phyloP scores from a whole-genome alignment of 2,113 vertebrate genomes.

The Festucalex cinctus region DNA sequence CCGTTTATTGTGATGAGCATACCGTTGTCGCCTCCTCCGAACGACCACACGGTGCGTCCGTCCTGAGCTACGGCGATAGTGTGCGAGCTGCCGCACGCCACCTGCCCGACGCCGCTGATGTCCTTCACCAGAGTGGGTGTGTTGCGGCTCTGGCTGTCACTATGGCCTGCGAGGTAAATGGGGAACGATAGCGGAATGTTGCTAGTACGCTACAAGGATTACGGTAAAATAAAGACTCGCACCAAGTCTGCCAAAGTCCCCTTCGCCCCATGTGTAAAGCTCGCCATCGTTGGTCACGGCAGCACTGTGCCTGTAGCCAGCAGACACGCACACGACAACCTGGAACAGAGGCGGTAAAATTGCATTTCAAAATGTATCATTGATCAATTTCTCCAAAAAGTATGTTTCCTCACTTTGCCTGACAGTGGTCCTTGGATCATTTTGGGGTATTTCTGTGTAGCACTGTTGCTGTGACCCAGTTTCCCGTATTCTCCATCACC shows the following conservation, averaged over 20 bases:
- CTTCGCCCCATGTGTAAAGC: constrained; percentile 80
- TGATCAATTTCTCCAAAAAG: neutral
- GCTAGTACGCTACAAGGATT: neutral
- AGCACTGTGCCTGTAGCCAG: constrained; percentile 81
- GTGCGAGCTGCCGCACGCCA: constrained; percentile 79
- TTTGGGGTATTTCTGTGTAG: constrained; percentile 80
- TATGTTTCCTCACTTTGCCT: constrained; percentile 64
- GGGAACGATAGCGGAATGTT: neutral
- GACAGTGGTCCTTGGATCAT: constrained; percentile 75
- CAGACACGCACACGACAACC: constrained; percentile 79
- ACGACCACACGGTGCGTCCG: constrained; percentile 79
- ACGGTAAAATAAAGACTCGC: neutral
- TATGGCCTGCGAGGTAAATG: constrained; percentile 63
- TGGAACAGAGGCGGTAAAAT: constrained; percentile 29
- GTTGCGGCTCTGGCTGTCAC: constrained; percentile 79
- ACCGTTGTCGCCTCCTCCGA: constrained; percentile 81
- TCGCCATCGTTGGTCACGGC: constrained; percentile 79
- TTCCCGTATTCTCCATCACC: constrained; percentile 81
- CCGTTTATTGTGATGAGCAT: neutral
- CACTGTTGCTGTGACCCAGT: constrained; percentile 79
- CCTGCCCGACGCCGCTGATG: constrained; percentile 77
- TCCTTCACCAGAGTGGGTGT: constrained; percentile 79
- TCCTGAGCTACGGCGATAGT: constrained; percentile 78
- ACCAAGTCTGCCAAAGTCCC: constrained; percentile 80
- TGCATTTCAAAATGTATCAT: neutral